These are phyloP conservation scores for Drosophila anomalipes DNA, from an alignment of 2,888 invertebrate species.

Conservation along the genomic window DNA sequence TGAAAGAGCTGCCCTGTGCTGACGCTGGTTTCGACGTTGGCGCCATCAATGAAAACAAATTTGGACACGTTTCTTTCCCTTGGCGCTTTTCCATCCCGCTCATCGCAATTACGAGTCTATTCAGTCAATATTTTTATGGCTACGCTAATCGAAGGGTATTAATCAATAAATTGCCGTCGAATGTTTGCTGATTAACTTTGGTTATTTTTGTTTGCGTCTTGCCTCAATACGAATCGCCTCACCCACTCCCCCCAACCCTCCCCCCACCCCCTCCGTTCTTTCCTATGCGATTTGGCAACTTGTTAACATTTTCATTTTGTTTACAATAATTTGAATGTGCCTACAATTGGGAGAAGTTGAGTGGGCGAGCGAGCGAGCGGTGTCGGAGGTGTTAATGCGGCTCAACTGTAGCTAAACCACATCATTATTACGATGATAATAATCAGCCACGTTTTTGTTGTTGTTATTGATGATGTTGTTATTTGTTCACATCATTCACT, in stretches of 20 bases:
- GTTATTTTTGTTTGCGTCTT: slow-evolving; percentile 50
- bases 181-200: slow-evolving; percentile 74
- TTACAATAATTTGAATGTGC: slow-evolving; percentile 47
- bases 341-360: slow-evolving; percentile 33
- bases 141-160: slow-evolving; percentile 74
- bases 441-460: slow-evolving; percentile 2
- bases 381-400: slow-evolving; percentile 59
- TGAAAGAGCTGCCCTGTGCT: slow-evolving; percentile 4
- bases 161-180: slow-evolving; percentile 75
- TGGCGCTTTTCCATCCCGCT: not conserved
- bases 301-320: slow-evolving; percentile 60
- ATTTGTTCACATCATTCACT: slow-evolving; percentile 51
- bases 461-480: not conserved
- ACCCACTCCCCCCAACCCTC: not conserved
- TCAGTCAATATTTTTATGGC: slow-evolving; percentile 43
- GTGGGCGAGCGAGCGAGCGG: slow-evolving; percentile 38
- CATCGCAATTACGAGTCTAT: not conserved
- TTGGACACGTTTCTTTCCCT: slow-evolving; percentile 22
- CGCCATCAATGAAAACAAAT: slow-evolving; percentile 51
- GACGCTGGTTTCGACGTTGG: slow-evolving; percentile 29
- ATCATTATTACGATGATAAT: slow-evolving; percentile 21
- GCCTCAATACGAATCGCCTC: slow-evolving; percentile 1
- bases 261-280: not conserved
- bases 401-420: slow-evolving; percentile 31
- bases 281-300: slow-evolving; percentile 42